Conservation (phyloP, 2,888 invertebrate genomes). For the Drosophila stalkeri region DNA sequence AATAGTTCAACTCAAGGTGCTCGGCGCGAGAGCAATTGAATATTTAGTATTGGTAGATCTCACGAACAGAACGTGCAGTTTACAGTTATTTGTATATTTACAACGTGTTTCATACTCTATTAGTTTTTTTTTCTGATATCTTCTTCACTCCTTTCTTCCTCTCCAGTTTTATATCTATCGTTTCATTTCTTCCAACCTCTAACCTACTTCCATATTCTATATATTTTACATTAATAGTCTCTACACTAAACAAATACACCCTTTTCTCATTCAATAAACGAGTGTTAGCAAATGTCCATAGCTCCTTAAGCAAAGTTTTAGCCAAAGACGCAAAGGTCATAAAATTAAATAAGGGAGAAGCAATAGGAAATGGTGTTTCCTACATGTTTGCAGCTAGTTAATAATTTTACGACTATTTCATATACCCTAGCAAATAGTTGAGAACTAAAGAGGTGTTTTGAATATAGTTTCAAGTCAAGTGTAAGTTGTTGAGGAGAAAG, state of each 20-base stretch:
- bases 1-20: too few relatives aligned
- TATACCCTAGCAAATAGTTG: not conserved
- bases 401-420: not conserved
- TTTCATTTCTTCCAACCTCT: not conserved
- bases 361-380: not conserved
- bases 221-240: not conserved
- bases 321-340: slow-evolving; percentile 2
- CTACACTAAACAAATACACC: not conserved
- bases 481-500: too few relatives aligned
- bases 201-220: not conserved
- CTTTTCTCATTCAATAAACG: not conserved
- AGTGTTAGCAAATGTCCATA: not conserved
- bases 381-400: slow-evolving; percentile 1
- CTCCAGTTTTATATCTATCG: not conserved
- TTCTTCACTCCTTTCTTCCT: not conserved
- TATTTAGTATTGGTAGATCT: too few relatives aligned
- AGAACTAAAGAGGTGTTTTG: not conserved
- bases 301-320: not conserved
- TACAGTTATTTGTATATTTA: too few relatives aligned
- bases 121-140: not conserved
- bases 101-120: not conserved
- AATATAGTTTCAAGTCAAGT: too few relatives aligned
- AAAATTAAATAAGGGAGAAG: not conserved
- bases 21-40: too few relatives aligned
- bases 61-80: too few relatives aligned